These are phyloP conservation scores for Hipparchia sbordonii DNA, from an alignment of 2,888 invertebrate species.

Conservation along the genomic window DNA sequence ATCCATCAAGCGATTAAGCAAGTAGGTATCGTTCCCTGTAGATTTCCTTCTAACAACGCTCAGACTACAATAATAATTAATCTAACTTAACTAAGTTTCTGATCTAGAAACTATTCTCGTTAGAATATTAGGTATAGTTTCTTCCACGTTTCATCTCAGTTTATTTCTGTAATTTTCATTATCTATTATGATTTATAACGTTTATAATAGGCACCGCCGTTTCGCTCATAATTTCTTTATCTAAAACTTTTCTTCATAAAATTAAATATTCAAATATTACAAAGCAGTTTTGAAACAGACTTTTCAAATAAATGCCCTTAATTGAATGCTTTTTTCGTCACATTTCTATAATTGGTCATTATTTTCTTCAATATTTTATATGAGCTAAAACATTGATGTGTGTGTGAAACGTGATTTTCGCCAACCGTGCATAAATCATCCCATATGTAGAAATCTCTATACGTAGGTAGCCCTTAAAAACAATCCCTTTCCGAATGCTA, in stretches of 20 bases:
- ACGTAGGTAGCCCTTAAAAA: no score
- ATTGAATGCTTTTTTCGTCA: neutral
- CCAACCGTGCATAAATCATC: no score
- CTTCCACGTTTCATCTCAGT: neutral
- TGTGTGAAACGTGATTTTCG: no score
- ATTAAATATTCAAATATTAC: neutral
- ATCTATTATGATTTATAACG: no score
- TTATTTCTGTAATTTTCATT: neutral
- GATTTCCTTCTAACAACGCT: neutral
- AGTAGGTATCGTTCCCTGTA: neutral
- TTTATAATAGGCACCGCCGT: no score
- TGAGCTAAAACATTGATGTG: no score
- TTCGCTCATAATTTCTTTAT: no score
- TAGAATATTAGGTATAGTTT: neutral
- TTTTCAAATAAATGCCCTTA: no score
- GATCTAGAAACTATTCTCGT: constrained; percentile 7
- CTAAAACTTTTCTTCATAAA: neutral
- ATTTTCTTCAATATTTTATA: neutral
- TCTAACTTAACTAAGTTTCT: neutral
- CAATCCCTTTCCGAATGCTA: no score
- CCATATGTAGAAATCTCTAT: no score
- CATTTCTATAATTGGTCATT: neutral
- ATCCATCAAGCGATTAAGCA: no score
- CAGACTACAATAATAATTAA: neutral
- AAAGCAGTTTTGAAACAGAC: no score